Evolutionary conservation across 2,888 invertebrate species (phyloP).

Genomic region (Phymatocera aterrima): DNA sequence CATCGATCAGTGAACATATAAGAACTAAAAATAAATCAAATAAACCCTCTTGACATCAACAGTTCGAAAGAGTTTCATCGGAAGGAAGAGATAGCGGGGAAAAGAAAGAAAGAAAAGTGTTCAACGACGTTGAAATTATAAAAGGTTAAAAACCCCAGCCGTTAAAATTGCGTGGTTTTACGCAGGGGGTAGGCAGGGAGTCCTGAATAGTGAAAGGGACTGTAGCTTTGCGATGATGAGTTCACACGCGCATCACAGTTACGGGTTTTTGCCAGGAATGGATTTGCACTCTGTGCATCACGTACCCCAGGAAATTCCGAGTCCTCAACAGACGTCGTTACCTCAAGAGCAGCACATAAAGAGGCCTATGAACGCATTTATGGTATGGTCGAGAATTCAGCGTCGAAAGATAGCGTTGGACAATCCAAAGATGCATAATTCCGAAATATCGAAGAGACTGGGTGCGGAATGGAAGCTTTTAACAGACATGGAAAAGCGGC

Average conservation of each 20-base stretch:
- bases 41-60: too few species aligned
- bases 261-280: slow-evolving; percentile 61
- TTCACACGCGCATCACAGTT: slow-evolving; percentile 60
- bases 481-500: slow-evolving; percentile 90
- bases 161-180: slow-evolving; percentile 44
- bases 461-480: slow-evolving; percentile 96
- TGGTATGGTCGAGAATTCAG: slow-evolving; percentile 97
- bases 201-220: slow-evolving; percentile 19
- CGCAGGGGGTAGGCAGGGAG: slow-evolving; percentile 40
- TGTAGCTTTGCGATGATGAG: slow-evolving; percentile 58
- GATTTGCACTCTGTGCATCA: slow-evolving; percentile 59
- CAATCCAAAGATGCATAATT: slow-evolving; percentile 95
- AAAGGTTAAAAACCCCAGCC: not conserved
- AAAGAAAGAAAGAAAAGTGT: not conserved
- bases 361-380: slow-evolving; percentile 98
- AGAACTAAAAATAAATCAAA: too few species aligned
- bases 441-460: slow-evolving; percentile 92
- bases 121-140: not conserved
- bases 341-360: slow-evolving; percentile 88
- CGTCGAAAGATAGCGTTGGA: slow-evolving; percentile 94
- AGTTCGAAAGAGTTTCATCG: too few species aligned
- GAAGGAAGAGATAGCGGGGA: not conserved
- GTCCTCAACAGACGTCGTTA: slow-evolving; percentile 11
- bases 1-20: too few species aligned
- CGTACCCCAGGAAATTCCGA: slow-evolving; percentile 55